phyloP scores from a whole-genome alignment of 2,113 vertebrate species.

The Oncorhynchus gorbuscha region DNA sequence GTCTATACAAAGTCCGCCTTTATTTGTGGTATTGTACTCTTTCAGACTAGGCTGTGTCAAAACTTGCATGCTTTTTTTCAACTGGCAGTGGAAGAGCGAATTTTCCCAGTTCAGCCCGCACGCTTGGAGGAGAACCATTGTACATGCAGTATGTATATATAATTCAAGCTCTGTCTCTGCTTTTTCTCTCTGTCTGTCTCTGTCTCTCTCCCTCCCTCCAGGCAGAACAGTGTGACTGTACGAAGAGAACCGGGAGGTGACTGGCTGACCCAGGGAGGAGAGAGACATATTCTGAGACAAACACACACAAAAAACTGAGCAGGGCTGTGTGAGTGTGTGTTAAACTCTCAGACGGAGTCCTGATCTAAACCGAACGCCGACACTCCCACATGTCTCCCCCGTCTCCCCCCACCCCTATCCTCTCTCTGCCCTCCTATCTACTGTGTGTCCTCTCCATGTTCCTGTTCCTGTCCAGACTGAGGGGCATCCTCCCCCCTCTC shows the following conservation, averaged over 20 bases:
- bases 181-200: not conserved
- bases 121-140: too few species aligned
- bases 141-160: too few species aligned
- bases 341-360: conserved; percentile 11
- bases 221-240: not conserved
- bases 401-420: not conserved
- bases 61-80: too few species aligned
- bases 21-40: too few species aligned
- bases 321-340: too few species aligned
- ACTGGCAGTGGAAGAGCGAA: too few species aligned
- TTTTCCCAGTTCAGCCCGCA: too few species aligned
- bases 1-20: too few species aligned
- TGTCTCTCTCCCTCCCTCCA: not conserved
- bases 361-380: conserved; percentile 26
- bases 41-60: too few species aligned
- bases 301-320: not conserved
- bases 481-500: not conserved
- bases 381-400: conserved; percentile 7
- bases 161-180: not conserved
- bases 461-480: too few species aligned
- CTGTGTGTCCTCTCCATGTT: not conserved
- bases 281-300: not conserved
- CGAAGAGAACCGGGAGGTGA: not conserved
- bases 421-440: not conserved
- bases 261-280: not conserved